phyloP scores from a whole-genome alignment of 2,888 invertebrate genomes.

The Falcaria lacertinaria region DNA sequence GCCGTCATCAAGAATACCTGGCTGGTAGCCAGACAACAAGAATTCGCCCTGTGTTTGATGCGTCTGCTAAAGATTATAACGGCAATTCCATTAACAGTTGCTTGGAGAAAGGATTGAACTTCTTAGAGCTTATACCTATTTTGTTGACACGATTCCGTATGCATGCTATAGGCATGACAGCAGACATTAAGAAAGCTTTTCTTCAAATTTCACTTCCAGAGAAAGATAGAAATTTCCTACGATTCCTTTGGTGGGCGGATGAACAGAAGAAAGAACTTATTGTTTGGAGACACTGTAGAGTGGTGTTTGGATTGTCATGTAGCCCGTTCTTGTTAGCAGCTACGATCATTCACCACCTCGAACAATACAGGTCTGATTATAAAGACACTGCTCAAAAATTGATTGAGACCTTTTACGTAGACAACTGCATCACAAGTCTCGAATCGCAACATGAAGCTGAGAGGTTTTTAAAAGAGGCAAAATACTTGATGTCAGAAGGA shows the following conservation, averaged over 20 bases:
- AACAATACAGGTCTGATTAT: not conserved
- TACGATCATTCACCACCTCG: not conserved
- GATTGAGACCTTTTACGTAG: slow-evolving; percentile 13
- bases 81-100: no score
- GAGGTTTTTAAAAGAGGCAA: slow-evolving; percentile 9
- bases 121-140: not conserved
- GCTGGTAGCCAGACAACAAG: no score
- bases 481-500: slow-evolving; percentile 7
- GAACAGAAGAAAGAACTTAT: not conserved
- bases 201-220: not conserved
- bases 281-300: not conserved
- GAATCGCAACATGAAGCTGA: slow-evolving; percentile 4
- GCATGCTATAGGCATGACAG: no score
- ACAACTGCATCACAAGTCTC: slow-evolving; percentile 12
- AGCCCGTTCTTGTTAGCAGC: slow-evolving; percentile 1
- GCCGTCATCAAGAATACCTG: no score
- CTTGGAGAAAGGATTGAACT: not conserved
- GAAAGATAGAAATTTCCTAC: slow-evolving; percentile 1
- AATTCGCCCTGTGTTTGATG: no score
- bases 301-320: slow-evolving; percentile 2
- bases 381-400: no score
- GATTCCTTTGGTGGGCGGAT: slow-evolving; percentile 3
- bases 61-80: no score
- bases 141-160: not conserved
- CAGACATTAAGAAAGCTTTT: slow-evolving; percentile 1